Evolutionary conservation across 1,140 invertebrate species (phyloP), one percentile per base, ranked within the genome.

Genomic region (Riptortus pedestris): DNA sequence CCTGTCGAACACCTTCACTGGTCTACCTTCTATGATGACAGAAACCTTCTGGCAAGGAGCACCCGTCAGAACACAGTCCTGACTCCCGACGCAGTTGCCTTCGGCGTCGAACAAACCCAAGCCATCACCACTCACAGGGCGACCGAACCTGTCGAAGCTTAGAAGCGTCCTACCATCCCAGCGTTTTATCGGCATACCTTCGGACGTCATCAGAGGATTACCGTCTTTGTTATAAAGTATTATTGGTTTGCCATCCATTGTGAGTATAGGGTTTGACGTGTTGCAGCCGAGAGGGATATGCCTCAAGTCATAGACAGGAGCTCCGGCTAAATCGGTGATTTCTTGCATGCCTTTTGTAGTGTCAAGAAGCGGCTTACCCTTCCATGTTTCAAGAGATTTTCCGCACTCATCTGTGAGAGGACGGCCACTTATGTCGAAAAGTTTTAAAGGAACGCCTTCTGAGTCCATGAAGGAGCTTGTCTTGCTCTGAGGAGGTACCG

Each of bases 371-470:
- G 5, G 31, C 24, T 55, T 55, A 14, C 51, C 51, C 2, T 2
- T 7, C 14, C 2, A 24, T 1, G 57, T n/a, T 59, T 16, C 28
- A 16, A 59, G 28, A 3, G 31, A n/a, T 9, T 59, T 29, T n/a
- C 57, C 57, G 16, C 33, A 31, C 16, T 59, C 57, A 16, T 59
- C 57, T 20, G 57, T 59, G 3, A 59, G 28, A 31, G 57, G 57
- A 31, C 57, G 18, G 2, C 57, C 57, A 33, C 33, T 29, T 14
- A n/a, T 3, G 16, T 59, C 57, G 28, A 20, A 59, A 4, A 59
- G 14, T 38, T 29, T 2, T 59, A 59, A 20, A 14, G 57, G 57
- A 16, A 22, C 18, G 20, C 26, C 24, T 20, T 20, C 12, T 22
- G 51, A 55, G 22, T 55, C 51, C 14, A 55, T 7, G 24, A 55